These are phyloP conservation scores for Heliopora coerulea DNA, from an alignment of 92 coral and sea anemone species.

Conservation along the genomic window DNA sequence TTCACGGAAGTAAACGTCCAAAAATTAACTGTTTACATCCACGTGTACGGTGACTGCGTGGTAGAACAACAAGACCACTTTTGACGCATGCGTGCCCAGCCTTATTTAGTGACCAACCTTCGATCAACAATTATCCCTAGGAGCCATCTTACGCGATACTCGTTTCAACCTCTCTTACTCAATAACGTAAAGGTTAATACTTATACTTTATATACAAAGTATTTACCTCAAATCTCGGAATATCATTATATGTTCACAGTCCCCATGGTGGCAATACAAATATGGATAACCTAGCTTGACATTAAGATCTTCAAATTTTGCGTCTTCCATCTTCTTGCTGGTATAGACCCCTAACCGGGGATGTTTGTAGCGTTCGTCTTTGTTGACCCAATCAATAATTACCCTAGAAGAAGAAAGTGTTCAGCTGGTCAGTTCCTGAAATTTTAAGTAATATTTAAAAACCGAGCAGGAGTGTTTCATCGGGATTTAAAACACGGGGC, in stretches of 20 bases:
- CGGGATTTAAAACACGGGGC: too few relatives aligned
- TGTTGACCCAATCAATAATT: conserved; percentile 85
- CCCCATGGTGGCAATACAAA: conserved; percentile 88
- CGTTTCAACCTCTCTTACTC: neutral
- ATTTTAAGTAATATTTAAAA: too few relatives aligned
- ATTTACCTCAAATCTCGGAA: conserved; percentile 88
- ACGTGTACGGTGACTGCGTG: too few relatives aligned
- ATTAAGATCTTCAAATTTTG: conserved; percentile 69
- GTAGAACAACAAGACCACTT: too few relatives aligned
- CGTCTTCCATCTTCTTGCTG: conserved; percentile 71
- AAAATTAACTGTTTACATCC: too few relatives aligned
- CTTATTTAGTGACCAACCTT: too few relatives aligned
- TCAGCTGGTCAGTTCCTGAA: too few relatives aligned
- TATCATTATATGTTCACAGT: conserved; percentile 85
- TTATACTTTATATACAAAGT: neutral
- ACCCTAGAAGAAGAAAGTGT: conserved; percentile 51
- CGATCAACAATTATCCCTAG: too few relatives aligned
- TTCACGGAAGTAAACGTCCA: too few relatives aligned
- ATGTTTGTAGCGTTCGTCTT: conserved; percentile 51
- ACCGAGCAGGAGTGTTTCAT: too few relatives aligned
- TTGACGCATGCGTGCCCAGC: too few relatives aligned
- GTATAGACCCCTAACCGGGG: conserved; percentile 63
- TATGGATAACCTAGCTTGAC: conserved; percentile 91
- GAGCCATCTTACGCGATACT: too few relatives aligned
- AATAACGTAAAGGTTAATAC: neutral